Base-by-base conservation (phyloP, 1,140 invertebrate species). In the Phortica variegata region DNA sequence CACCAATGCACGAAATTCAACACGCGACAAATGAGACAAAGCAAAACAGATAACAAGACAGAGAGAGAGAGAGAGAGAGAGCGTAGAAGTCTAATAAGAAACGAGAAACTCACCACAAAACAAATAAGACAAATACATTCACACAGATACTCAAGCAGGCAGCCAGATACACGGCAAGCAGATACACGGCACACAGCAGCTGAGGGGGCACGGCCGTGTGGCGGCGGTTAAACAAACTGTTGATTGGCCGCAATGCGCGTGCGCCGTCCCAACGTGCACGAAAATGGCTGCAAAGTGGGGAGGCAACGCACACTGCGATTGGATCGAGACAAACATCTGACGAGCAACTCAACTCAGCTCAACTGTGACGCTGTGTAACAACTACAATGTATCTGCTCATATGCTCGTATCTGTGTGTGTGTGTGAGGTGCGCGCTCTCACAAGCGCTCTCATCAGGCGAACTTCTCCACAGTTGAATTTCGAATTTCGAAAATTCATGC, bases 171-270 rank as follows among this genome's bases (percentile, higher is more conserved):
- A 43, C 7, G 31, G 20, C 32, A 32, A n/a, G n/a, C 34, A 26
- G 29, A 36, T 36, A n/a, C 23, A 43, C 7, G 31, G 20, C 32
- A 32, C 3, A 33, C n/a, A 37, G 33, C 15, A 12, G 36, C 19
- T 37, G 42, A 48, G 58, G 55, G 46, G 61, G 59, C 61, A 59
- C 59, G 56, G 63, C 60, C 36, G 18, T 38, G 2, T 15, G 8
- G 18, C 8, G 10, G 31, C 20, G 26, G 31, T n/a, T 17, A 45
- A 52, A 48, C 45, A 72, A 74, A 70, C 68, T 70, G 72, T 70
- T 75, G 72, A 75, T 75, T 75, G 72, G 72, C 50, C 65, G 58
- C 49, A 57, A 50, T 74, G 72, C 72, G 72, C 72, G 49, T 75
- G 72, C 72, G 72, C 72, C 61, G 46, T 43, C 44, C 52, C 44